A percentile compares a stretch with the other conserved stretches of the same genome.
Conservation (phyloP, 2,888 invertebrate genomes). For the Hoplodrina blanda region DNA sequence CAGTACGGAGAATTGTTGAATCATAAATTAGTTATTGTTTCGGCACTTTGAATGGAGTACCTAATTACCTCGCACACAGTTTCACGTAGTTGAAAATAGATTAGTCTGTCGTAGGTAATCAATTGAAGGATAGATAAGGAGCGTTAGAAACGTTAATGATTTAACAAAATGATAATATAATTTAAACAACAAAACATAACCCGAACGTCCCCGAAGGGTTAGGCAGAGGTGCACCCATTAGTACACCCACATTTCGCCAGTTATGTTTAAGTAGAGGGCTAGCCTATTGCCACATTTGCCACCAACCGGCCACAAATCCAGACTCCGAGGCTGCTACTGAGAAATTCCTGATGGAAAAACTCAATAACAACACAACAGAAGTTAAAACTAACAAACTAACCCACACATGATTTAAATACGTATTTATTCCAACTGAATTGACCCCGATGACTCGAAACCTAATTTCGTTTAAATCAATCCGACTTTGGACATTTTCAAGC, state of each 20-base stretch:
- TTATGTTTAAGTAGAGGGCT: too few species aligned
- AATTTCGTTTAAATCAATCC: conserved; percentile 45
- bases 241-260: too few species aligned
- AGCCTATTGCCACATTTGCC: too few species aligned
- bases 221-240: too few species aligned
- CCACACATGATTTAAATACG: conserved; percentile 16
- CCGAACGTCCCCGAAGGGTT: too few species aligned
- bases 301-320: too few species aligned
- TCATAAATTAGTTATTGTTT: conserved; percentile 21
- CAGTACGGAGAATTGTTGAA: conserved; percentile 36
- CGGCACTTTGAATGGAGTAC: background rate
- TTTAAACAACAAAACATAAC: too few species aligned
- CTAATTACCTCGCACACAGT: background rate
- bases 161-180: too few species aligned
- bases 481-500: conserved; percentile 51
- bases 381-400: background rate
- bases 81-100: background rate
- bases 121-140: background rate
- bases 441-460: conserved; percentile 16
- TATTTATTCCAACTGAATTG: conserved; percentile 21
- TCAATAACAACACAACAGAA: too few species aligned
- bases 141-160: background rate
- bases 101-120: background rate
- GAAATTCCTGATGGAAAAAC: too few species aligned
- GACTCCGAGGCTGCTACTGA: too few species aligned